These are phyloP conservation scores for Tupaia tana DNA, from an alignment of 2,113 vertebrate species.

Conservation along the genomic window DNA sequence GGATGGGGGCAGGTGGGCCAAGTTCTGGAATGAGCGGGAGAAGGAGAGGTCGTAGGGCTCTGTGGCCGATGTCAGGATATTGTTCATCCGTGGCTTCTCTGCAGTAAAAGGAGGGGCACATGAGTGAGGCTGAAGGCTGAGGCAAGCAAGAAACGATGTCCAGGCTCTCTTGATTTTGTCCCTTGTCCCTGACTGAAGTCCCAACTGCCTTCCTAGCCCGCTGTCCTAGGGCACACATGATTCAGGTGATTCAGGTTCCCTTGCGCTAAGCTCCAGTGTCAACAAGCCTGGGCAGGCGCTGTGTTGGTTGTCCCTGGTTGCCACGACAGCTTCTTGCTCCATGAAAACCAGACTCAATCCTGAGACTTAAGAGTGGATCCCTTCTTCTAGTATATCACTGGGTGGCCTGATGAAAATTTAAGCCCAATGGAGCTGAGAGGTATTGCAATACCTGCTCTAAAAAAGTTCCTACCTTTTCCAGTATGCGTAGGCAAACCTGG, in stretches of 20 bases:
- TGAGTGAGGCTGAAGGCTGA: background rate
- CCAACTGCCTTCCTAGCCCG: background rate
- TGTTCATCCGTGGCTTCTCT: constrained; percentile 97
- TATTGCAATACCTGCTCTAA: background rate
- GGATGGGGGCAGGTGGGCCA: constrained; percentile 97
- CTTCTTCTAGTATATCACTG: background rate
- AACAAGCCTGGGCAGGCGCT: background rate
- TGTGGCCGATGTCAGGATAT: constrained; percentile 97
- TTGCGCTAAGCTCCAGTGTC: background rate
- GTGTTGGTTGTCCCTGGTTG: background rate
- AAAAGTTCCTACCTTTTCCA: background rate
- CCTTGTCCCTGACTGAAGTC: background rate
- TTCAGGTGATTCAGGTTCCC: background rate
- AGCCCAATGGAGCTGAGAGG: background rate
- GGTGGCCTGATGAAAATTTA: background rate
- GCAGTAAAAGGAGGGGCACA: constrained; percentile 72
- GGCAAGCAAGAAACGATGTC: background rate
- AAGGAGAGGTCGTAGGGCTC: constrained; percentile 99
- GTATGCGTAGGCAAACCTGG: background rate
- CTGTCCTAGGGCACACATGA: background rate
- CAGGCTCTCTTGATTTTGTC: background rate
- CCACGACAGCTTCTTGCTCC: background rate
- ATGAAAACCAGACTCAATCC: background rate
- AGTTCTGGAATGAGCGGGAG: constrained; percentile 99
- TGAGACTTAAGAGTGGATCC: background rate